These are phyloP conservation scores for Achatina immaculata DNA, from an alignment of 1,140 invertebrate genomes.

Conservation along the genomic window DNA sequence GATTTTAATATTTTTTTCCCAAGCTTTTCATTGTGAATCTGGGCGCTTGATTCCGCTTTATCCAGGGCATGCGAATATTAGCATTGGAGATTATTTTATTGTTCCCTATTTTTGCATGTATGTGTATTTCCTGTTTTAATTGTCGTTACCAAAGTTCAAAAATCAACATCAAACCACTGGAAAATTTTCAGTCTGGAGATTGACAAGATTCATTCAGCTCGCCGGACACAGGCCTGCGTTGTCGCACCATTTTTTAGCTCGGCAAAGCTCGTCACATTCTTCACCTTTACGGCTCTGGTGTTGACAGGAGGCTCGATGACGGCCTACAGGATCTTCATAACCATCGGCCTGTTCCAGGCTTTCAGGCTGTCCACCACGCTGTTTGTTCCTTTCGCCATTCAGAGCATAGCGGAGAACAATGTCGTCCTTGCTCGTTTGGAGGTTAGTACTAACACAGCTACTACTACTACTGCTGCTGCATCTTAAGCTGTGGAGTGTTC, in stretches of 20 bases:
- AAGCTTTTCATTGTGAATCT: too few relatives aligned
- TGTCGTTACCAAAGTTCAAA: too few relatives aligned
- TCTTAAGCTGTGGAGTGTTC: too few relatives aligned
- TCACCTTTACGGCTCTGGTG: constrained; percentile 60
- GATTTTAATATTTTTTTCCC: too few relatives aligned
- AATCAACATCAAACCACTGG: too few relatives aligned
- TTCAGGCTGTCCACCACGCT: constrained; percentile 56
- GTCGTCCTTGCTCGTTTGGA: constrained; percentile 68
- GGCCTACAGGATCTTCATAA: constrained; percentile 57
- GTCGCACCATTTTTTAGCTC: constrained; percentile 62
- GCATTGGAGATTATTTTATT: too few relatives aligned
- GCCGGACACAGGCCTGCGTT: constrained; percentile 55
- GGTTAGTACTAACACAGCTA: constrained; percentile 56
- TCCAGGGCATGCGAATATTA: too few relatives aligned
- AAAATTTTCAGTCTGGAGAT: constrained; percentile 58
- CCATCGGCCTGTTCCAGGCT: constrained; percentile 56
- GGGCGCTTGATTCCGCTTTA: too few relatives aligned
- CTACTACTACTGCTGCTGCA: too few relatives aligned
- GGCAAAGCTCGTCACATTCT: constrained; percentile 62
- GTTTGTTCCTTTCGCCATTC: constrained; percentile 59
- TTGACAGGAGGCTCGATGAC: constrained; percentile 50
- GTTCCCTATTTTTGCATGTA: too few relatives aligned
- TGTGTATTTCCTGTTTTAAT: too few relatives aligned
- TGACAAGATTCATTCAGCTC: constrained; percentile 45
- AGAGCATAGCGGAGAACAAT: constrained; percentile 64